Conservation (phyloP, 1,140 invertebrate species). For the Saxidomus purpurata region DNA sequence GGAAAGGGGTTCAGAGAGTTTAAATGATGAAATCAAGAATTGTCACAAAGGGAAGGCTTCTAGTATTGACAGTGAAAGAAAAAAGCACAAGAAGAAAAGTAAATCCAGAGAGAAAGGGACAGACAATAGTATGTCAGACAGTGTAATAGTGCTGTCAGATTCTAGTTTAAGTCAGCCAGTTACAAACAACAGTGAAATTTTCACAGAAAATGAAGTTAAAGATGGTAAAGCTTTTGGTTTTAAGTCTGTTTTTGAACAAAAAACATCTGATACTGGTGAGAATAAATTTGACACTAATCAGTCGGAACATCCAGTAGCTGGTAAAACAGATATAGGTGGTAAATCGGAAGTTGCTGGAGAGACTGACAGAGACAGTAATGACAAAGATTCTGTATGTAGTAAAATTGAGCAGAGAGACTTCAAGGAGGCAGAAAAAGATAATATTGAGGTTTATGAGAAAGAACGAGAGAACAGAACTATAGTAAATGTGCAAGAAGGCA, state of each 20-base stretch:
- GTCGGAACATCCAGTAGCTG: neutral
- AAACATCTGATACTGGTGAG: neutral
- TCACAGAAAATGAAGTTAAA: neutral
- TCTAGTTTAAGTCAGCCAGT: neutral
- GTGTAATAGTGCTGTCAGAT: conserved; percentile 45
- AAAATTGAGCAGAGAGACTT: too few relatives aligned
- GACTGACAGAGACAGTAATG: neutral
- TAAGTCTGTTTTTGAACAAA: neutral
- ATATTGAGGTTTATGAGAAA: too few relatives aligned
- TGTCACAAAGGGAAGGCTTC: neutral
- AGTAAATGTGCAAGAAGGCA: too few relatives aligned
- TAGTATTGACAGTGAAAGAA: neutral
- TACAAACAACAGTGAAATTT: neutral
- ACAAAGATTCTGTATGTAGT: too few relatives aligned
- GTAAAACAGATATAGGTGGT: neutral
- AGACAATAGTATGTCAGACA: neutral
- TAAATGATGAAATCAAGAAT: neutral
- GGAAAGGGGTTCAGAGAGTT: neutral
- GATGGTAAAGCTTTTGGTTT: neutral
- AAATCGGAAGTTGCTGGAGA: neutral
- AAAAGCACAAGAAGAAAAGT: conserved; percentile 22
- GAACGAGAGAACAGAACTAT: too few relatives aligned
- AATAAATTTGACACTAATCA: neutral
- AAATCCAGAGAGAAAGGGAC: neutral
- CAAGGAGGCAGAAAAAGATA: neutral